Base-by-base conservation (phyloP, 2,113 vertebrate species). In the Sapajus apella region DNA sequence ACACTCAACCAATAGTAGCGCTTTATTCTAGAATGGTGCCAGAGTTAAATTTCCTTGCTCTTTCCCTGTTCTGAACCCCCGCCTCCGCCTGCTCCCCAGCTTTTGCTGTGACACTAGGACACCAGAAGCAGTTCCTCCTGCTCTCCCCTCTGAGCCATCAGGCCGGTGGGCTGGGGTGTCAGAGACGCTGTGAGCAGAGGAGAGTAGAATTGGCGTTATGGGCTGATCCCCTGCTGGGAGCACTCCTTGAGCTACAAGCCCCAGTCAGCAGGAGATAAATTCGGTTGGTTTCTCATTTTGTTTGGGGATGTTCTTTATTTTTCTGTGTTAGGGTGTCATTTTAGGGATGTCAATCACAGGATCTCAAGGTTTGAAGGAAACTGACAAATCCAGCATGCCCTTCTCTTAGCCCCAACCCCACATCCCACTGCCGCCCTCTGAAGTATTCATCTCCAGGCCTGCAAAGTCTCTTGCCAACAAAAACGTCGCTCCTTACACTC, bases 241-340 rank as follows among this genome's bases (percentile, higher is more conserved):
- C 77, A 1, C 23, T 50, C 95, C 72, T 8, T 32, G 56, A 82
- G 66, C 77, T 3, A 0, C 45, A 37, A 0, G 18, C 75, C 91
- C 72, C 55, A 92, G 93, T 50, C 91, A 68, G 97, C 56, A 0
- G 96, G 95, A 95, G 94, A 95, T 52, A 94, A 80, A 96, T 72
- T 23, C 40, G 85, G 84, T 32, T 90, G 87, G 61, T 91, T 96
- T 92, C 92, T 97, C 97, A 72, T 93, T 96, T 87, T 84, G 95
- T 91, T 84, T 76, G 64, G 50, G 50, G 89, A 84, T 77, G 90
- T 37, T 91, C 93, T 97, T 77, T 95, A 84, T 87, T 87, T 94
- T 90, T 80, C 87, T 80, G 32, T 9, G 30, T 85, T 73, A 86
- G 11, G 76, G 66, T 94, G 72, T 83, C 93, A n/a, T 55, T 61